Evolutionary conservation across 2,113 vertebrate genomes (phyloP).

Genomic region (Dolichallabes microphthalmus): DNA sequence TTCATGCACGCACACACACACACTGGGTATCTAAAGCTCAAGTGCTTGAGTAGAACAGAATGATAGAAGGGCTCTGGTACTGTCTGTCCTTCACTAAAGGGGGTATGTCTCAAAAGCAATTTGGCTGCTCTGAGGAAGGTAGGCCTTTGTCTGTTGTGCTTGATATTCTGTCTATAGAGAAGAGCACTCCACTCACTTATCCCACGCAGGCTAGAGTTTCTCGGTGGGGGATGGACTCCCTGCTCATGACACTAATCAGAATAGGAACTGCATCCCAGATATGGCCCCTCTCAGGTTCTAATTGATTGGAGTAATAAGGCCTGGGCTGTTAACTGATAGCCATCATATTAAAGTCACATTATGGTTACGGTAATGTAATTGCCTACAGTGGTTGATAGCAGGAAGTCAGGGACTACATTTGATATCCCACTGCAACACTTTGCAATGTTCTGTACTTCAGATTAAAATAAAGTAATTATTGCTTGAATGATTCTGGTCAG

Average conservation of each 20-base stretch:
- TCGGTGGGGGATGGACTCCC: conserved; percentile 13
- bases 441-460: not conserved
- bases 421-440: conserved; percentile 32
- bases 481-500: no score
- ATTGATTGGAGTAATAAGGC: conserved; percentile 53
- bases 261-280: conserved; percentile 26
- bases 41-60: conserved; percentile 17
- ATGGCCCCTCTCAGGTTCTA: conserved; percentile 48
- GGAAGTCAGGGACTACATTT: conserved; percentile 15
- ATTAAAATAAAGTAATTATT: conserved; percentile 12
- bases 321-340: conserved; percentile 52
- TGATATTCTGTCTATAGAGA: conserved; percentile 4
- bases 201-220: conserved; percentile 17
- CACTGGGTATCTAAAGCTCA: not conserved
- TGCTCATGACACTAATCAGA: conserved; percentile 36
- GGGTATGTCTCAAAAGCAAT: conserved; percentile 38
- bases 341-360: conserved; percentile 54
- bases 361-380: conserved; percentile 51
- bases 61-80: conserved; percentile 18
- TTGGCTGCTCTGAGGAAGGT: conserved; percentile 14
- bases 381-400: conserved; percentile 46
- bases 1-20: no score
- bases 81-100: conserved; percentile 41
- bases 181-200: conserved; percentile 1
- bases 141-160: conserved; percentile 5